phyloP scores from a whole-genome alignment of 2,797 vertebrate genomes.

The Leptodactylus fallax region DNA sequence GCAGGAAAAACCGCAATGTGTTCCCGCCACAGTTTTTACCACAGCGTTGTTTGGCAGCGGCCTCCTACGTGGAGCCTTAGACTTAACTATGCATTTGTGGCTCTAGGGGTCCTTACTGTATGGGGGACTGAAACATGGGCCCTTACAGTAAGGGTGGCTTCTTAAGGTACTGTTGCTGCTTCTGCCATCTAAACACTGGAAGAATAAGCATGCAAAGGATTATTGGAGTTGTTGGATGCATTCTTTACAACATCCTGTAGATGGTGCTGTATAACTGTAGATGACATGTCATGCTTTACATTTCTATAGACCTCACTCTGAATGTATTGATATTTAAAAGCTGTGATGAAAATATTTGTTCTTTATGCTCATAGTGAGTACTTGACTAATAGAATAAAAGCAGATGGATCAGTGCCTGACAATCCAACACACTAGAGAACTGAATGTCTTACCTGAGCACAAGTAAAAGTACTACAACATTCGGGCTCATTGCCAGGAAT shows the following conservation, averaged over 20 bases:
- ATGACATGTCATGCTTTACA: background rate
- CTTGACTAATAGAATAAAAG: background rate
- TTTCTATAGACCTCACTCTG: background rate
- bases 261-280: slow-evolving; percentile 32
- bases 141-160: too few species aligned
- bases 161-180: too few species aligned
- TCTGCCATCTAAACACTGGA: too few species aligned
- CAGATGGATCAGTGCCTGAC: background rate
- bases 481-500: background rate
- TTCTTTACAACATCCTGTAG: slow-evolving; percentile 28
- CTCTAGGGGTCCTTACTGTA: too few species aligned
- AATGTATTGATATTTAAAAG: too few species aligned
- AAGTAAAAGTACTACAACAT: background rate
- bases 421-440: background rate
- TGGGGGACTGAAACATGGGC: too few species aligned
- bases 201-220: too few species aligned
- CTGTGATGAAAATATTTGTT: background rate
- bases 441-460: background rate
- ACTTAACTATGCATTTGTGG: too few species aligned
- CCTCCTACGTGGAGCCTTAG: too few species aligned
- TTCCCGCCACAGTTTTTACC: too few species aligned
- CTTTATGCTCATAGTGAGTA: background rate
- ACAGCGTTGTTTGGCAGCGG: too few species aligned
- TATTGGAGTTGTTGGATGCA: background rate
- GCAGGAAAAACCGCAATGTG: too few species aligned